phyloP scores from a whole-genome alignment of 2,797 vertebrate species.

The Pseudomugil tenellus region DNA sequence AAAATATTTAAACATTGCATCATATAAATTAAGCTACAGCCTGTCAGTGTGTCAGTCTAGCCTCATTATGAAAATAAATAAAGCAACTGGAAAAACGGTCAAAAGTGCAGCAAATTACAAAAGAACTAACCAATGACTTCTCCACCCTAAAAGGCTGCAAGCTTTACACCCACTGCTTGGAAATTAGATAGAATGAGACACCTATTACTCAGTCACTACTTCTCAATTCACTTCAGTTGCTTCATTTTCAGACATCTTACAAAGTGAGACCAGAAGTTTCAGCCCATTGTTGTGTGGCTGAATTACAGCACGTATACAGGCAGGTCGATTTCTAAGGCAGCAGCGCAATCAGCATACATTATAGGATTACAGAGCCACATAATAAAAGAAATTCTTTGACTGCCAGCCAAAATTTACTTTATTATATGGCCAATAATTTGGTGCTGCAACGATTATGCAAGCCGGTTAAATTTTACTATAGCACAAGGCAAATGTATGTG shows the following conservation, averaged over 20 bases:
- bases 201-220: conserved; percentile 57
- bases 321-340: too few relatives aligned
- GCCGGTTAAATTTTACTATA: conserved; percentile 49
- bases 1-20: too few relatives aligned
- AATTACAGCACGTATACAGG: conserved; percentile 25
- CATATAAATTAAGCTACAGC: too few relatives aligned
- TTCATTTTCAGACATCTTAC: neutral
- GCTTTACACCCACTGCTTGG: conserved; percentile 43
- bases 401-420: neutral
- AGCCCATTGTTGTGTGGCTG: neutral
- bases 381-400: neutral
- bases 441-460: conserved; percentile 30
- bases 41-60: conserved; percentile 3
- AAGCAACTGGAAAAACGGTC: conserved; percentile 15
- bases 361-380: neutral
- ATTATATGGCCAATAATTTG: conserved; percentile 39
- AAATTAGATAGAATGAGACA: conserved; percentile 54
- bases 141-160: conserved; percentile 34
- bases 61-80: conserved; percentile 8
- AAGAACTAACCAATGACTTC: conserved; percentile 20
- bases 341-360: neutral
- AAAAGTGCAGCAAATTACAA: conserved; percentile 23
- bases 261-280: neutral
- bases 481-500: conserved; percentile 54
- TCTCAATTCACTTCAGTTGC: neutral